Percentiles rank a stretch among this genome's conserved stretches.
Conservation (phyloP, 2,888 invertebrate species). For the Acronicta alni region DNA sequence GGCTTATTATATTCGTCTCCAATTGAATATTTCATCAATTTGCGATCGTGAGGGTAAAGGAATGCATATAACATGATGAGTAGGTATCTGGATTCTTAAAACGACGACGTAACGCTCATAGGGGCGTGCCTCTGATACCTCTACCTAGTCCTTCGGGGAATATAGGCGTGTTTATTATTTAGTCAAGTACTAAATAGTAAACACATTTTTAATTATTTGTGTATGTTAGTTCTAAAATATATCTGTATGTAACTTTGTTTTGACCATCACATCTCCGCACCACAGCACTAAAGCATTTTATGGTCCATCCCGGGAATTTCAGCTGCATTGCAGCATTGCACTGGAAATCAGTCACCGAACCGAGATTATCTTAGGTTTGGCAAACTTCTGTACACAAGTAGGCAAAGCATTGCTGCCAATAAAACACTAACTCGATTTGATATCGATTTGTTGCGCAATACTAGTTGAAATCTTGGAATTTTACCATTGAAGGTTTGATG, state of each 20-base stretch:
- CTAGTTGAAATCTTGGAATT: neutral
- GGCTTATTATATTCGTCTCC: conserved; percentile 14
- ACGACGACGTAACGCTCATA: too few species aligned
- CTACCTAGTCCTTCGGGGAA: too few species aligned
- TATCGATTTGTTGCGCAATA: conserved; percentile 14
- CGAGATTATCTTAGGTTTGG: conserved; percentile 57
- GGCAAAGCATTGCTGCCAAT: conserved; percentile 22
- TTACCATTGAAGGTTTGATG: conserved; percentile 5
- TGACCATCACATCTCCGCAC: neutral
- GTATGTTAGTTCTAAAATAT: too few species aligned
- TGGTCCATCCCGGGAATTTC: conserved; percentile 13
- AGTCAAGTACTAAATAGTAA: too few species aligned
- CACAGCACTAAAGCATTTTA: conserved; percentile 11
- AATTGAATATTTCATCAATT: conserved; percentile 22
- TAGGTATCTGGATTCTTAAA: too few species aligned
- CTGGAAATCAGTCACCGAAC: conserved; percentile 44
- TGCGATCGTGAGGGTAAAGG: neutral
- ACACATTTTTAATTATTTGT: too few species aligned
- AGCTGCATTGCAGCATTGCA: conserved; percentile 64
- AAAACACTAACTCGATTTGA: conserved; percentile 33
- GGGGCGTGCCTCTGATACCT: too few species aligned
- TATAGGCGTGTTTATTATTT: too few species aligned
- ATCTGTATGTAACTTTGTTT: neutral
- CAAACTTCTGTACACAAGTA: conserved; percentile 44
- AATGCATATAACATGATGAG: too few species aligned